Conservation (phyloP, 2,113 vertebrate species). For the Calidris pugnax region DNA sequence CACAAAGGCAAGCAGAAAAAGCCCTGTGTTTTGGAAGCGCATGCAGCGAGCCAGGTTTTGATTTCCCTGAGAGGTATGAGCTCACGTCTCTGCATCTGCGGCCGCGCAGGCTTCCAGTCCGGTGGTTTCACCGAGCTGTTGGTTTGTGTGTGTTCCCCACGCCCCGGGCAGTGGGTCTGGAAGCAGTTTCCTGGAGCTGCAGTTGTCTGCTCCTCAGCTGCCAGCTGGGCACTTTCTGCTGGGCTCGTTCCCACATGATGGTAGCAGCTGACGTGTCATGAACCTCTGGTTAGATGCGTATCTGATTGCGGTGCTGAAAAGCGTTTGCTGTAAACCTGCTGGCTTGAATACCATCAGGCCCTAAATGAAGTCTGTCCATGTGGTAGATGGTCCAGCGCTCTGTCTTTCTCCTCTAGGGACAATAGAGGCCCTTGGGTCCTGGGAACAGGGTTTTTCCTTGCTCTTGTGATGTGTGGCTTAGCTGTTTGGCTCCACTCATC, state of each 20-base stretch:
- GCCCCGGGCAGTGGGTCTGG: background rate
- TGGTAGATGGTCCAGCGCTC: background rate
- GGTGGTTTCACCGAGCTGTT: accelerated
- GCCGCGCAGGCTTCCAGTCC: background rate
- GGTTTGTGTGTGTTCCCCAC: background rate
- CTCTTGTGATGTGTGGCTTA: background rate
- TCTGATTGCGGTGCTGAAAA: background rate
- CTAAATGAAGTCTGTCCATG: accelerated
- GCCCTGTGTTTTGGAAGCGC: accelerated
- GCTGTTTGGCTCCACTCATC: background rate
- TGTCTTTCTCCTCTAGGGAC: background rate
- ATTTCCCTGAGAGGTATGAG: background rate
- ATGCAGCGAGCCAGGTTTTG: background rate
- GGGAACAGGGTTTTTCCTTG: background rate
- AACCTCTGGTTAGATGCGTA: background rate
- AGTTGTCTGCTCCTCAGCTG: background rate
- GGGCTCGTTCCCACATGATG: background rate
- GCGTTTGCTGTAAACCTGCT: background rate
- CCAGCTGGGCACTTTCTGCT: background rate
- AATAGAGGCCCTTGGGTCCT: background rate
- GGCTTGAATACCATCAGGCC: background rate
- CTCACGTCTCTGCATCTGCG: accelerated
- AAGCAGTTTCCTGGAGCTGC: background rate
- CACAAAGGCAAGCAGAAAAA: background rate
- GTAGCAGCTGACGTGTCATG: background rate